Evolutionary conservation across 2,797 vertebrate species (phyloP), one percentile per base, ranked within the genome.

Genomic region (Carapus acus): DNA sequence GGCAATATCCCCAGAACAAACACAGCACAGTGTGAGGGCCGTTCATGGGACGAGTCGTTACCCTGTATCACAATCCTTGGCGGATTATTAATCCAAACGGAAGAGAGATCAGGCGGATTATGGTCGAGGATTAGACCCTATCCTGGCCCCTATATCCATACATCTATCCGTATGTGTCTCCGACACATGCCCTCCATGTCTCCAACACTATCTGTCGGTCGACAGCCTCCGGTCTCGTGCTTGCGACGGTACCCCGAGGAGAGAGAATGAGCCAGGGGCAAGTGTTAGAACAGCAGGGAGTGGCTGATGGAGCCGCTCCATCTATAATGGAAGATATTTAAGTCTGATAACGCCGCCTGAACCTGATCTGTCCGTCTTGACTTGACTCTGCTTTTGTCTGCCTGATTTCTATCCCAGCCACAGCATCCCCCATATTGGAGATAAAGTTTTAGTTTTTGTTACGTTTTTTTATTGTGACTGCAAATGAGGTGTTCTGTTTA

Each of bases 71-170:
- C 66, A 54, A 42, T 4, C 38, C 7, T 47, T 47, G 59, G 44
- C 60, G 75, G 77, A 83, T 83, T 76, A 81, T 58, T 71, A 69
- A 76, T 75, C 64, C 58, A 65, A 54, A 67, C 2, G 19, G 71
- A 66, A 45, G 61, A 59, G 58, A 74, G 57, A 11, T 62, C 71
- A 57, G 56, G 3, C 1, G 81, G 79, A 84, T 84, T 82, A 83
- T 69, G 47, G 54, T 17, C 56, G 40, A 43, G 74, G 81, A 83
- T 84, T 84, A 84, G 70, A 74, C 59, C 64, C 66, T 65, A 67
- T 54, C 60, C 58, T 40, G 49, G 47, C 61, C 51, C 65, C 73
- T 78, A 82, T 79, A 18, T 55, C 60, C 73, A 71, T 71, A 65
- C 9, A 27, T 76, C 59, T 70, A 63, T 62, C 69, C 71, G 61